phyloP scores from a whole-genome alignment of 1,140 invertebrate species.

The Penaeus indicus region DNA sequence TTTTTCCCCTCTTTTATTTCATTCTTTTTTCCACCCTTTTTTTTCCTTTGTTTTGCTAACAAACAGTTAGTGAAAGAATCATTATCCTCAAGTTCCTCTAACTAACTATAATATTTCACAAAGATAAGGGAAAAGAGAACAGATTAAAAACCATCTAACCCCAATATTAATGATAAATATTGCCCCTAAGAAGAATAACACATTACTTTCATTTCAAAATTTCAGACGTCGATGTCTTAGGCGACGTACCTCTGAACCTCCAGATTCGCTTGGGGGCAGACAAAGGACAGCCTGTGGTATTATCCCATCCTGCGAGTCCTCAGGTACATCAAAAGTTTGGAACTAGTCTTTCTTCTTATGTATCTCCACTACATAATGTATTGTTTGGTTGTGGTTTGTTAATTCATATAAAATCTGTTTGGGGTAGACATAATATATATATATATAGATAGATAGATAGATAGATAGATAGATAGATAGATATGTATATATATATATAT shows the following conservation, averaged over 20 bases:
- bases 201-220: background rate
- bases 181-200: background rate
- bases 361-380: background rate
- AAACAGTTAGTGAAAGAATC: too few relatives aligned
- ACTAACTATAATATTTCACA: too few relatives aligned
- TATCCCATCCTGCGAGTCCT: constrained; percentile 41
- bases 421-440: too few relatives aligned
- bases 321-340: constrained; percentile 24
- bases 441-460: too few relatives aligned
- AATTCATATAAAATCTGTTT: too few relatives aligned
- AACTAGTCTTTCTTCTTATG: background rate
- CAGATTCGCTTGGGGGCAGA: constrained; percentile 53
- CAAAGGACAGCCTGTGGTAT: constrained; percentile 44
- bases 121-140: too few relatives aligned
- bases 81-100: too few relatives aligned
- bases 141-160: background rate
- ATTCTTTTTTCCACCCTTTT: background rate
- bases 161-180: background rate
- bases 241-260: constrained; percentile 57
- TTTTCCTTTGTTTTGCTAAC: background rate
- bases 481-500: too few relatives aligned
- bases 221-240: constrained; percentile 58
- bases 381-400: background rate
- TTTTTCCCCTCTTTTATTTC: background rate
- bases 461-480: too few relatives aligned